phyloP scores from a whole-genome alignment of 2,888 invertebrate genomes.

The Miltochrista miniata region DNA sequence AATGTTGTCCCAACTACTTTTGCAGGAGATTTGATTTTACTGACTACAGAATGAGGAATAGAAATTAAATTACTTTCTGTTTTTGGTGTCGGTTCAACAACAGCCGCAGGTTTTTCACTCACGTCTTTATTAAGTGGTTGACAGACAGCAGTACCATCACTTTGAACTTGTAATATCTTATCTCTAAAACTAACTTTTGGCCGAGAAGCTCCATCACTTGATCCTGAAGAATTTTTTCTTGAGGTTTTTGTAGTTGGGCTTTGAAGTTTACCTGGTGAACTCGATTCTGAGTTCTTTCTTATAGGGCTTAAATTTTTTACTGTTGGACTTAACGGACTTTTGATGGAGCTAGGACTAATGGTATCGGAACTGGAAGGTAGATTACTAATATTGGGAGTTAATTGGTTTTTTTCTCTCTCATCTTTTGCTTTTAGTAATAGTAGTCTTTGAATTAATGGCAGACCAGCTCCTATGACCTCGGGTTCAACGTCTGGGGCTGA shows the following conservation, averaged over 20 bases:
- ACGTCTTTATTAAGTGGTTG: slow-evolving; percentile 73
- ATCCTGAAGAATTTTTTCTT: slow-evolving; percentile 77
- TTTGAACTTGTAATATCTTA: slow-evolving; percentile 84
- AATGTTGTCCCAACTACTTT: slow-evolving; percentile 76
- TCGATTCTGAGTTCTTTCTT: slow-evolving; percentile 78
- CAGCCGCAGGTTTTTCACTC: slow-evolving; percentile 71
- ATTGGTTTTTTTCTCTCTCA: slow-evolving; percentile 83
- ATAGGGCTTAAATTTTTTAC: slow-evolving; percentile 77
- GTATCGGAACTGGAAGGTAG: slow-evolving; percentile 80
- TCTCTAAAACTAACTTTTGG: slow-evolving; percentile 86
- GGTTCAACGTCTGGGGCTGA: slow-evolving; percentile 82
- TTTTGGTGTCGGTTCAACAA: slow-evolving; percentile 76
- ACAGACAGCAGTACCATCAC: slow-evolving; percentile 75
- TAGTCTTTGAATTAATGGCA: slow-evolving; percentile 89
- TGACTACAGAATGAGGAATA: slow-evolving; percentile 79
- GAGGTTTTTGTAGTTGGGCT: slow-evolving; percentile 76
- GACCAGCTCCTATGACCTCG: slow-evolving; percentile 87
- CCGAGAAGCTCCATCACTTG: slow-evolving; percentile 68
- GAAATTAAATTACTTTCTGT: slow-evolving; percentile 75
- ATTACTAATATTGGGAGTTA: slow-evolving; percentile 71
- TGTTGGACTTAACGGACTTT: slow-evolving; percentile 79
- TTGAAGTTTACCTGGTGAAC: slow-evolving; percentile 76
- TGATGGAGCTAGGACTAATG: slow-evolving; percentile 77
- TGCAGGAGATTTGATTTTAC: slow-evolving; percentile 80
- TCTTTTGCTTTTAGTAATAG: slow-evolving; percentile 90